Evolutionary conservation across 2,797 vertebrate species (phyloP).

Genomic region (Psittacula derbiana): DNA sequence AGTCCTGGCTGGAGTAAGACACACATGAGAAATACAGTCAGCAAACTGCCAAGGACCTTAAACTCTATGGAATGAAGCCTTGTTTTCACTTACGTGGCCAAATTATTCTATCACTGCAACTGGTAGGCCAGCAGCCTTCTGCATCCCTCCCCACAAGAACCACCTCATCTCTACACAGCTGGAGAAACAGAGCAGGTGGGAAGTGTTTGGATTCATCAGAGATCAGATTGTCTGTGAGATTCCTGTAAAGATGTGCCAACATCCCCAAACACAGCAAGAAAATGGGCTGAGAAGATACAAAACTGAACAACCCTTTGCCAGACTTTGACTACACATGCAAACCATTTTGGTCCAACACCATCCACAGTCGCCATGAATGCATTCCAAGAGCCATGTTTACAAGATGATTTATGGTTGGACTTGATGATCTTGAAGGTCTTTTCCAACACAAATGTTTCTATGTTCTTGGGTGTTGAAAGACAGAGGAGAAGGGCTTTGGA

Average conservation of each 20-base stretch:
- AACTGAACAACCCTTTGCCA: neutral
- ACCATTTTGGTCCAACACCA: neutral
- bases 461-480: neutral
- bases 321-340: neutral
- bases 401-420: neutral
- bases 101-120: neutral
- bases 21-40: neutral
- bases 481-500: fast-evolving
- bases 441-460: neutral
- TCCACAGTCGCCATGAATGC: neutral
- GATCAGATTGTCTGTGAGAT: neutral
- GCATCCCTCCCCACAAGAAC: neutral
- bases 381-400: neutral
- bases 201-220: neutral
- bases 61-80: neutral
- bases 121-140: neutral
- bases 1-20: neutral
- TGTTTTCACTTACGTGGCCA: neutral
- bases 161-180: neutral
- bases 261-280: neutral
- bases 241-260: neutral
- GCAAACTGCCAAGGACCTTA: neutral
- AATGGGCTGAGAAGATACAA: neutral
- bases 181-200: neutral
- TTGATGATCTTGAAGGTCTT: neutral